Evolutionary conservation across 2,113 vertebrate genomes (phyloP).

Genomic region (Nanorana parkeri): DNA sequence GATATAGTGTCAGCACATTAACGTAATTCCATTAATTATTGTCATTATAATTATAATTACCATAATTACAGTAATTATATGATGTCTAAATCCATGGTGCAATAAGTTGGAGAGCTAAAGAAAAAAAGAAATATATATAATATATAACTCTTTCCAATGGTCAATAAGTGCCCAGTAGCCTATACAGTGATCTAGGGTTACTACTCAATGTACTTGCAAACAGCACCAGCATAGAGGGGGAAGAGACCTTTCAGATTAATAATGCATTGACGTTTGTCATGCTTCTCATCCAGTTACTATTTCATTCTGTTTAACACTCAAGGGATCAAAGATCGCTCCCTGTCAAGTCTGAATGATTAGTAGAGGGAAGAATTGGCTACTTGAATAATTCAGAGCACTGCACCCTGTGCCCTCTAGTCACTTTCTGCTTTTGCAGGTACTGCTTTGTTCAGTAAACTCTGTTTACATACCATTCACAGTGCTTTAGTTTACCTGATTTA

Average conservation of each 20-base stretch:
- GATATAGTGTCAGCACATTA: no score
- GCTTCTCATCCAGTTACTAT: slow-evolving; percentile 38
- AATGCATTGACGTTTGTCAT: slow-evolving; percentile 33
- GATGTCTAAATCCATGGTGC: no score
- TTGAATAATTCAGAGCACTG: slow-evolving; percentile 22
- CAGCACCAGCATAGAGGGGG: not conserved
- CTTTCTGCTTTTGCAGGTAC: not conserved
- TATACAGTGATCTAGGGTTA: slow-evolving; percentile 1
- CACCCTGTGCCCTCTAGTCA: not conserved
- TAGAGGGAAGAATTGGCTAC: slow-evolving; percentile 12
- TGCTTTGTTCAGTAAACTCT: not conserved
- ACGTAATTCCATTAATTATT: no score
- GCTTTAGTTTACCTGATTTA: no score
- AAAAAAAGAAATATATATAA: no score
- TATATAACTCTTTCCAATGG: not conserved
- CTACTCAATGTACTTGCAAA: not conserved
- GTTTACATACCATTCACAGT: not conserved
- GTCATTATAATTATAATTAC: no score
- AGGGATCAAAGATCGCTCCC: slow-evolving; percentile 45
- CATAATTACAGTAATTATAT: no score
- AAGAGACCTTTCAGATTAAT: slow-evolving; percentile 16
- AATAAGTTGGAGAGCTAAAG: no score
- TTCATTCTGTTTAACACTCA: slow-evolving; percentile 49
- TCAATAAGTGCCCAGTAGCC: slow-evolving; percentile 19
- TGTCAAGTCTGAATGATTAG: slow-evolving; percentile 28